A percentile compares a stretch with the other conserved stretches of the same genome.
These are phyloP conservation scores for Caenorhabditis brenneri DNA, from an alignment of 1,140 invertebrate genomes.

Conservation along the genomic window DNA sequence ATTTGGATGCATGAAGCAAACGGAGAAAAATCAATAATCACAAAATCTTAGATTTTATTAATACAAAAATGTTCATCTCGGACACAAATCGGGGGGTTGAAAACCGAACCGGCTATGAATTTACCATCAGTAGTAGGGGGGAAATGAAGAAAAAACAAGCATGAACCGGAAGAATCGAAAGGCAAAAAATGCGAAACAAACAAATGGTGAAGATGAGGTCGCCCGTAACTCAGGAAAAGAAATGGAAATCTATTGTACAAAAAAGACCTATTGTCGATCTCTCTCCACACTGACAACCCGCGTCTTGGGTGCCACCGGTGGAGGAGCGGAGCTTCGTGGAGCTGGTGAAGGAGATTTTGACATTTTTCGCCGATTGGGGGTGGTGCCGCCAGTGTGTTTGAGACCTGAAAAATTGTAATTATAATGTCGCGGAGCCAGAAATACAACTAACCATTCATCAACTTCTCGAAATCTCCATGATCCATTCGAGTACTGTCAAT, in stretches of 20 bases:
- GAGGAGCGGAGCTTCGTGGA: constrained; percentile 18
- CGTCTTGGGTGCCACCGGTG: constrained; percentile 49
- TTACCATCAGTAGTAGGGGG: too few relatives aligned
- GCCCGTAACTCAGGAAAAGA: too few relatives aligned
- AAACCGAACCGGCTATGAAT: too few relatives aligned
- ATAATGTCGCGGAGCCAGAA: neutral
- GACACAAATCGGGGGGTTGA: too few relatives aligned
- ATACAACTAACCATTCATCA: constrained; percentile 56
- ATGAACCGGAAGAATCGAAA: too few relatives aligned
- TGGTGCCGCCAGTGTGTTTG: constrained; percentile 34
- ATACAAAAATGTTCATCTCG: too few relatives aligned
- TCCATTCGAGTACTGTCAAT: constrained; percentile 54
- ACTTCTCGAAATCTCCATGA: constrained; percentile 57
- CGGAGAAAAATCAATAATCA: too few relatives aligned
- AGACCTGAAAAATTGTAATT: constrained; percentile 11
- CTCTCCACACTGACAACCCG: constrained; percentile 42
- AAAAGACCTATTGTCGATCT: constrained; percentile 36
- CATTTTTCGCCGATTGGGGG: constrained; percentile 39
- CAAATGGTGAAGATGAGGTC: too few relatives aligned
- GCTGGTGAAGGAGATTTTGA: constrained; percentile 24
- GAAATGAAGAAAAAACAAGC: too few relatives aligned
- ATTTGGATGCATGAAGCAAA: too few relatives aligned
- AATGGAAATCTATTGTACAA: neutral
- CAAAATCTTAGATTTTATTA: too few relatives aligned
- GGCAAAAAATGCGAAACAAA: too few relatives aligned